phyloP scores from a whole-genome alignment of 1,140 invertebrate genomes.

The Sitodiplosis mosellana region DNA sequence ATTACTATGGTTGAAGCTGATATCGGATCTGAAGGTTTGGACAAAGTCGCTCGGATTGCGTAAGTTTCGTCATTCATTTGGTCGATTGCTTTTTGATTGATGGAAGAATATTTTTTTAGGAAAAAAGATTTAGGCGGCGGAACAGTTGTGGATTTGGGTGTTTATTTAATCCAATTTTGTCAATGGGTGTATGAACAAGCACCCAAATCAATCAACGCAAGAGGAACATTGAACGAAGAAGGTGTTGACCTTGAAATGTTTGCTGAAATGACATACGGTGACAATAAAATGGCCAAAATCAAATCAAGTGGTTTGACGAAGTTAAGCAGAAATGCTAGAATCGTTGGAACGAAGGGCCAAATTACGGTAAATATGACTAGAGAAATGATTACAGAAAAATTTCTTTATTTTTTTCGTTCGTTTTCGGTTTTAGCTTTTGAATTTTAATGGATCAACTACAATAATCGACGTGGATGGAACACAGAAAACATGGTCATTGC shows the following conservation, averaged over 20 bases:
- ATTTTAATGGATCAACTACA: too few species aligned
- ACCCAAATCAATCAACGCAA: constrained; percentile 37
- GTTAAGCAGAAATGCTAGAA: constrained; percentile 38
- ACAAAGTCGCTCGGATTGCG: constrained; percentile 43
- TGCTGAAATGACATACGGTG: constrained; percentile 41
- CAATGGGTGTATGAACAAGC: constrained; percentile 48
- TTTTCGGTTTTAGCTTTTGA: too few species aligned
- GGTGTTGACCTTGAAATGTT: constrained; percentile 49
- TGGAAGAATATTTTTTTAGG: too few species aligned
- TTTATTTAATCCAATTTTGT: constrained; percentile 62
- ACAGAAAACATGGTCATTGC: constrained; percentile 29
- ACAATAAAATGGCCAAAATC: constrained; percentile 42
- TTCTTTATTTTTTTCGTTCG: too few species aligned
- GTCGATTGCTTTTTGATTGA: too few species aligned
- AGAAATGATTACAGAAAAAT: too few species aligned
- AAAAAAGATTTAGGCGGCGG: constrained; percentile 56
- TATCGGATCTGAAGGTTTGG: constrained; percentile 42
- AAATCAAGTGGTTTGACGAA: constrained; percentile 29
- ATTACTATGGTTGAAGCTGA: constrained; percentile 44
- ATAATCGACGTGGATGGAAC: constrained; percentile 13
- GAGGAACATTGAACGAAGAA: constrained; percentile 43
- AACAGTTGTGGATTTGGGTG: constrained; percentile 60
- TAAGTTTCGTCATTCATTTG: too few species aligned
- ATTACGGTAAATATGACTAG: constrained; percentile 33
- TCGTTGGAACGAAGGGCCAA: constrained; percentile 46